phyloP scores from a whole-genome alignment of 2,888 invertebrate genomes.

The Anagyrus pseudococci region DNA sequence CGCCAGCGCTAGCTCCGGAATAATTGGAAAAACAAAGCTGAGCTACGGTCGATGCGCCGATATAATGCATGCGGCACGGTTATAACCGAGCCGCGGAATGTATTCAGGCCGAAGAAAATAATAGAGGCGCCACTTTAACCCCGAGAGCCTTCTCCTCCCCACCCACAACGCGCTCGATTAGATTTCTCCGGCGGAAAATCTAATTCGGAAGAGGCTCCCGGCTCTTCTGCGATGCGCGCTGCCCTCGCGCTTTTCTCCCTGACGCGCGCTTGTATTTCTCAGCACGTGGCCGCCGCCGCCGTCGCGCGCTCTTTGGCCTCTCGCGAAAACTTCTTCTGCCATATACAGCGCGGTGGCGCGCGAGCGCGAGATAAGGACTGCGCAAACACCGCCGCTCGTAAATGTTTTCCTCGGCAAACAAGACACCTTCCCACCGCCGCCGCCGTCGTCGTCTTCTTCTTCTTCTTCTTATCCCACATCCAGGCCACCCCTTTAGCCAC shows the following conservation, averaged over 20 bases:
- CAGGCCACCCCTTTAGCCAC: too few species aligned
- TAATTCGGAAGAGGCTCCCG: constrained; percentile 25
- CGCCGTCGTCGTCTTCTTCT: too few species aligned
- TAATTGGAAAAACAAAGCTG: constrained; percentile 26
- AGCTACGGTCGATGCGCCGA: neutral
- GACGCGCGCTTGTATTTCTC: constrained; percentile 11
- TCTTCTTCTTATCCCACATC: too few species aligned
- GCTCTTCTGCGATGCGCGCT: constrained; percentile 13
- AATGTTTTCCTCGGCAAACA: too few species aligned
- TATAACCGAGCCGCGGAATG: neutral
- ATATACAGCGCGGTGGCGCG: neutral
- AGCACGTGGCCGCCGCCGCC: constrained; percentile 1
- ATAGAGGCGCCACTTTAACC: constrained; percentile 20
- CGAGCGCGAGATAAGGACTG: neutral
- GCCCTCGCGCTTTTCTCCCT: too few species aligned
- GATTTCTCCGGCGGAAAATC: constrained; percentile 23
- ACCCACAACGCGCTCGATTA: constrained; percentile 20
- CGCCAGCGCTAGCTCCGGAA: too few species aligned
- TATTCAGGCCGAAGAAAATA: constrained; percentile 32
- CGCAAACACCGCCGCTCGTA: too few species aligned
- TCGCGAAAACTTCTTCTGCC: neutral
- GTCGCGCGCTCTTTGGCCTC: too few species aligned
- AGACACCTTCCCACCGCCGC: too few species aligned
- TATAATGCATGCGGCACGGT: too few species aligned
- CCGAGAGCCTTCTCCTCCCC: neutral